A percentile compares a stretch with the other conserved stretches of the same genome.
phyloP scores from a whole-genome alignment of 2,888 invertebrate species.

The Thera britannica region DNA sequence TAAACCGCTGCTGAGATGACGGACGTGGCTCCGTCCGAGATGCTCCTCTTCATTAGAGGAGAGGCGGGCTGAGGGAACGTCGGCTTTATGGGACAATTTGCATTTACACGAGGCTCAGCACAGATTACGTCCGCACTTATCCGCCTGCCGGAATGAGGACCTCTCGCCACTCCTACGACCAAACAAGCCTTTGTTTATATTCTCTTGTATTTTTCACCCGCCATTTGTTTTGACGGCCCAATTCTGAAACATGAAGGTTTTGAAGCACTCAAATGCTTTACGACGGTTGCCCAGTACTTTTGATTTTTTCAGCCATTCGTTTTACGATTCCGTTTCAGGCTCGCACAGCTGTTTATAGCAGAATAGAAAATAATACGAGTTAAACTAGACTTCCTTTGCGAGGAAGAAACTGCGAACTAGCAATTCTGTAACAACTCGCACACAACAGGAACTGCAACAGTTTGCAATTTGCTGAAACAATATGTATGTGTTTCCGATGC shows the following conservation, averaged over 20 bases:
- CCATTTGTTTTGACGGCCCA: constrained; percentile 78
- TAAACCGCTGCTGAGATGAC: constrained; percentile 77
- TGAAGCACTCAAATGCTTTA: constrained; percentile 63
- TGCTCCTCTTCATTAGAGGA: constrained; percentile 79
- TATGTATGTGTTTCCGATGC: constrained; percentile 42
- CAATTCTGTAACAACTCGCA: constrained; percentile 38
- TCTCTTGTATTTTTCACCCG: constrained; percentile 76
- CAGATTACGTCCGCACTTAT: constrained; percentile 83
- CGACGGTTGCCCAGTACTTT: constrained; percentile 53
- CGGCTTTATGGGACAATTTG: constrained; percentile 84
- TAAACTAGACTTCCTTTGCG: constrained; percentile 33
- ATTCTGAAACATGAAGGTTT: constrained; percentile 68
- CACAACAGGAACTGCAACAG: constrained; percentile 41
- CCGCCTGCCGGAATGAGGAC: constrained; percentile 77
- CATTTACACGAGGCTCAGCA: constrained; percentile 83
- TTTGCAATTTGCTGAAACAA: constrained; percentile 39
- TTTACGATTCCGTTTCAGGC: constrained; percentile 41
- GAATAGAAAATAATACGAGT: constrained; percentile 37
- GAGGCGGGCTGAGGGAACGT: constrained; percentile 56
- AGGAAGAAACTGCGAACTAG: constrained; percentile 37
- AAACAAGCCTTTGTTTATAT: constrained; percentile 82
- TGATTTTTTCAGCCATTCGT: constrained; percentile 62
- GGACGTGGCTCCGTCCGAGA: constrained; percentile 72
- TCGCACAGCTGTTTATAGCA: constrained; percentile 39
- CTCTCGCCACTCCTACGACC: constrained; percentile 63